phyloP scores from a whole-genome alignment of 2,797 vertebrate genomes.

The Mormyrops boulengeri region DNA sequence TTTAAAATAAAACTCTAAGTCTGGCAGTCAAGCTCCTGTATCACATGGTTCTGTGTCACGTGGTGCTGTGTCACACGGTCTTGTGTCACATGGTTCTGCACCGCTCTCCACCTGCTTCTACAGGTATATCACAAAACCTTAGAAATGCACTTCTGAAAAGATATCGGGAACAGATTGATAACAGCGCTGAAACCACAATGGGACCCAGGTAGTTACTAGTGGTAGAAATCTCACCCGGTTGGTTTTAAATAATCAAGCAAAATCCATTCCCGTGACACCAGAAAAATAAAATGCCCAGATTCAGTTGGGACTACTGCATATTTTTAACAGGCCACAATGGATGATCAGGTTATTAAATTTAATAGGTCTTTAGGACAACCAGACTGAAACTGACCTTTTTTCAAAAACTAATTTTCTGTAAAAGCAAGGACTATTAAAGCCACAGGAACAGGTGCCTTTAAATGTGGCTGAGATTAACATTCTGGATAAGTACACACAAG shows the following conservation, averaged over 20 bases:
- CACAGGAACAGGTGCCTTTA: constrained; percentile 28
- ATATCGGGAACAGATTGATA: constrained; percentile 19
- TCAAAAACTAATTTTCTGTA: constrained; percentile 31
- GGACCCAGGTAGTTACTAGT: constrained; percentile 37
- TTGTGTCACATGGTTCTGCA: neutral
- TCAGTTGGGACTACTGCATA: constrained; percentile 35
- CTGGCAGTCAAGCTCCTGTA: neutral
- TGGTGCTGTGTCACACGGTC: neutral
- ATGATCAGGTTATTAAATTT: constrained; percentile 54
- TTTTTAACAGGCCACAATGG: constrained; percentile 42
- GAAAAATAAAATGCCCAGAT: constrained; percentile 36
- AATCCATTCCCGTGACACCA: constrained; percentile 38
- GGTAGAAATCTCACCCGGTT: constrained; percentile 29
- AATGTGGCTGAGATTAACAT: constrained; percentile 31
- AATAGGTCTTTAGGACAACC: constrained; percentile 51
- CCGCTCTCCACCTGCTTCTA: neutral
- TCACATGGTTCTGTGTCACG: neutral
- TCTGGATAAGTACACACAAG: constrained; percentile 2
- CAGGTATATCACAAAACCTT: neutral
- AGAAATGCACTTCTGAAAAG: neutral
- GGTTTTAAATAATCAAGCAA: constrained; percentile 45
- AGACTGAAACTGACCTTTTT: constrained; percentile 57
- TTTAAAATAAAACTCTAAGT: neutral
- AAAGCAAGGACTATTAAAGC: constrained; percentile 34
- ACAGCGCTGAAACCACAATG: constrained; percentile 26